Base-by-base conservation (phyloP, 2,888 invertebrate genomes). In the Agrochola litura region DNA sequence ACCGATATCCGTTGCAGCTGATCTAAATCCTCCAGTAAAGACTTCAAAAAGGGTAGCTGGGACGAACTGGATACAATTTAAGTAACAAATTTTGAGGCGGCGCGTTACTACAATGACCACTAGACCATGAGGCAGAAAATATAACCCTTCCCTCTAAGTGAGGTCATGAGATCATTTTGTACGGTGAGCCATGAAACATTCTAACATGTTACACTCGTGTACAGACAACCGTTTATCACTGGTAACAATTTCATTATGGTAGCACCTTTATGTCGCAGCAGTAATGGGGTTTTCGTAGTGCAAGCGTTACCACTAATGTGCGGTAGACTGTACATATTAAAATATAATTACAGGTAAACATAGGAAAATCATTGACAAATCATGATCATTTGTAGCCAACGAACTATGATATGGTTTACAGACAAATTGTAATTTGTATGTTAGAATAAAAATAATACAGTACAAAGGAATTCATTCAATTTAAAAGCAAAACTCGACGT, bases 321-420 rank as follows among this genome's bases (percentile, higher is more conserved):
- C 4, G 14, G 30, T 58, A 19, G 60, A 60, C 30, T 16, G 30
- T 16, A 16, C 30, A 30, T 58, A 5, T 19, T 52, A 30, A 4
- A 9, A 25, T 12, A 25, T 19, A n/a, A 41, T 68, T 56, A 25
- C 25, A 66, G 6, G 8, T 49, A 49, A 49, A 30, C 22, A 66
- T 19, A 41, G 30, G 30, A 60, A 79, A 52, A 14, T 30, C 41
- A 43, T 79, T 60, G 16, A 10, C 3, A 46, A 30, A 60, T 60
- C 49, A 66, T 60, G 2, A 43, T 9, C n/a, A 78, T 70, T 81
- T 52, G 43, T 37, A 56, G 9, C 60, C 60, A 70, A 56, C 83
- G 54, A 83, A 78, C 70, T 71, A 43, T 71, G 43, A 52, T n/a
- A 3, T 25, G 25, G 3, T 41, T 61, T 25, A 30, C 16, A 64